These are phyloP conservation scores for Drosophila ustulata DNA, from an alignment of 2,888 invertebrate genomes.

Conservation along the genomic window DNA sequence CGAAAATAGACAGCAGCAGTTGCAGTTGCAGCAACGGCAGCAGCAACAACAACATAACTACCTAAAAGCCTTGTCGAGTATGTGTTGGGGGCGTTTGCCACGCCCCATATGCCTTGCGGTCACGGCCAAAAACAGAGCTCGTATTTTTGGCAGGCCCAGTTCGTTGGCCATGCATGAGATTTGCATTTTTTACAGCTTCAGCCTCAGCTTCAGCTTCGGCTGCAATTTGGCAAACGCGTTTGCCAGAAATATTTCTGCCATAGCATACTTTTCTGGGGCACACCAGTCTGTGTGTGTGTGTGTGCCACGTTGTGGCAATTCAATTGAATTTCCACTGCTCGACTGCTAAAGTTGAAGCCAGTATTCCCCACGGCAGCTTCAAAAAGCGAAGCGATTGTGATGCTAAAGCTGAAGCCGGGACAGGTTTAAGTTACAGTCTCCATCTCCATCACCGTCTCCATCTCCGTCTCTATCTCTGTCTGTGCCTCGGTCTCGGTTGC, in stretches of 20 bases:
- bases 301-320: slow-evolving; percentile 67
- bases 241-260: slow-evolving; percentile 53
- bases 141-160: slow-evolving; percentile 66
- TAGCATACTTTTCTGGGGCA: slow-evolving; percentile 77
- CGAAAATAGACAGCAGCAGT: slow-evolving; percentile 59
- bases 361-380: slow-evolving; percentile 15
- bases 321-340: slow-evolving; percentile 71
- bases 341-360: slow-evolving; percentile 39
- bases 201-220: slow-evolving; percentile 26
- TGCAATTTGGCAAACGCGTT: slow-evolving; percentile 61
- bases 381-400: neutral
- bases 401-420: neutral
- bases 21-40: neutral
- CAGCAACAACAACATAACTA: slow-evolving; percentile 22
- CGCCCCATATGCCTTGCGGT: slow-evolving; percentile 60
- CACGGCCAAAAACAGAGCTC: slow-evolving; percentile 59
- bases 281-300: slow-evolving; percentile 39
- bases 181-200: slow-evolving; percentile 69
- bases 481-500: neutral
- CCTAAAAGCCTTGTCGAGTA: slow-evolving; percentile 36
- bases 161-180: slow-evolving; percentile 71
- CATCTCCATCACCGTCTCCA: neutral
- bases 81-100: slow-evolving; percentile 22
- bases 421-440: slow-evolving; percentile 52
- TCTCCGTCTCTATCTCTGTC: neutral